Evolutionary conservation across 1,140 invertebrate genomes (phyloP).

Genomic region (Papilio xuthus): DNA sequence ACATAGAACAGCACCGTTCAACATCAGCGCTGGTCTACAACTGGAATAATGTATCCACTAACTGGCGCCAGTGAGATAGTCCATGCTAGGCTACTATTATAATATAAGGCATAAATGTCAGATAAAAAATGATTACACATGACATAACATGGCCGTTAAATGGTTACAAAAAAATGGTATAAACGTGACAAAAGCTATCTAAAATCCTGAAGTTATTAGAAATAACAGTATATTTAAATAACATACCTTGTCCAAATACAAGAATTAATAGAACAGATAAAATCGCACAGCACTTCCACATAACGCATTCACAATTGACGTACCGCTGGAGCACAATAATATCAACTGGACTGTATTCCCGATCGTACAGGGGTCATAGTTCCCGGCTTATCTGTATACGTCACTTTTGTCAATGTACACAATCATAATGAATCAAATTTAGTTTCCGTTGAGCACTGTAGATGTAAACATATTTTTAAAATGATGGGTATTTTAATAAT

Average conservation of each 20-base stretch:
- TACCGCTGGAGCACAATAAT: not conserved
- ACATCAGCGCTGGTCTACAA: too few relatives aligned
- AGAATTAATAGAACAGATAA: constrained; percentile 24
- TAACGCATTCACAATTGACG: constrained; percentile 9
- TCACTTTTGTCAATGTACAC: constrained; percentile 17
- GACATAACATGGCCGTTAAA: too few relatives aligned
- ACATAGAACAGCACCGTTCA: too few relatives aligned
- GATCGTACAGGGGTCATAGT: constrained; percentile 22
- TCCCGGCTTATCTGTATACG: constrained; percentile 18
- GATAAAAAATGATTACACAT: too few relatives aligned
- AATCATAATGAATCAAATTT: constrained; percentile 26
- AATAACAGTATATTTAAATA: too few relatives aligned
- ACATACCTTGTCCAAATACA: constrained; percentile 40
- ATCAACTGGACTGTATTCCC: constrained; percentile 29
- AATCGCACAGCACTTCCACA: constrained; percentile 38
- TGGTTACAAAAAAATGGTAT: too few relatives aligned
- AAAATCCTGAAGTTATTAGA: too few relatives aligned
- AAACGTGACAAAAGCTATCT: too few relatives aligned
- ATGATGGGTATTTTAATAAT: constrained; percentile 3
- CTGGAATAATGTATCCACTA: too few relatives aligned
- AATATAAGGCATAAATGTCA: too few relatives aligned
- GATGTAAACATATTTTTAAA: not conserved
- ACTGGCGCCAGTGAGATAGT: too few relatives aligned
- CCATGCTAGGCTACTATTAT: too few relatives aligned
- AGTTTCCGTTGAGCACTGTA: not conserved